A percentile compares a stretch with the other conserved stretches of the same genome.
phyloP scores from a whole-genome alignment of 1,140 invertebrate genomes.

The Leptonema lineaticorne region DNA sequence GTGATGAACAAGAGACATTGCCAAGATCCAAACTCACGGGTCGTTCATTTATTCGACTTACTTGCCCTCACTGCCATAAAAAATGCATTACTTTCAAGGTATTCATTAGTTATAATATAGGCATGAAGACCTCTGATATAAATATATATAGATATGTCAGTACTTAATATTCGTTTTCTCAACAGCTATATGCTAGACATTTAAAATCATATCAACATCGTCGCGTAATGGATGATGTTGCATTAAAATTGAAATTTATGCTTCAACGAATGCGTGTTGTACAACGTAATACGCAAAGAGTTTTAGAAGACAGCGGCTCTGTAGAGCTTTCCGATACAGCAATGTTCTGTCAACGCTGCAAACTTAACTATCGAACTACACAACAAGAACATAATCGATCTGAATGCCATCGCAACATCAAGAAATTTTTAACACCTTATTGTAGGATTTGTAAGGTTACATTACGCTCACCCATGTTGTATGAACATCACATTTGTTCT shows the following conservation, averaged over 20 bases:
- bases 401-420: conserved; percentile 76
- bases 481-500: conserved; percentile 77
- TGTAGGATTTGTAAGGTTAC: conserved; percentile 70
- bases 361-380: conserved; percentile 75
- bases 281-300: conserved; percentile 71
- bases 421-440: conserved; percentile 76
- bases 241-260: conserved; percentile 68
- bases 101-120: conserved; percentile 24
- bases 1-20: conserved; percentile 46
- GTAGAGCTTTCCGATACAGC: conserved; percentile 63
- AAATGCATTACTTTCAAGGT: conserved; percentile 72
- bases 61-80: conserved; percentile 72
- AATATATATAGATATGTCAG: background rate
- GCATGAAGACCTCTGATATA: background rate
- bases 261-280: conserved; percentile 70
- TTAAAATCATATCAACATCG: conserved; percentile 68
- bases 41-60: conserved; percentile 65
- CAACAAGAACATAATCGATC: conserved; percentile 73
- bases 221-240: conserved; percentile 68
- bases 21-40: conserved; percentile 51
- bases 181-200: conserved; percentile 67
- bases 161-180: conserved; percentile 23
- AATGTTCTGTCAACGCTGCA: conserved; percentile 75
- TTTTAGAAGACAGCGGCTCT: conserved; percentile 68
- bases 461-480: conserved; percentile 78